A percentile compares a stretch with the other conserved stretches of the same genome.
Conservation (phyloP, 2,113 vertebrate genomes). For the Microtus ochrogaster region DNA sequence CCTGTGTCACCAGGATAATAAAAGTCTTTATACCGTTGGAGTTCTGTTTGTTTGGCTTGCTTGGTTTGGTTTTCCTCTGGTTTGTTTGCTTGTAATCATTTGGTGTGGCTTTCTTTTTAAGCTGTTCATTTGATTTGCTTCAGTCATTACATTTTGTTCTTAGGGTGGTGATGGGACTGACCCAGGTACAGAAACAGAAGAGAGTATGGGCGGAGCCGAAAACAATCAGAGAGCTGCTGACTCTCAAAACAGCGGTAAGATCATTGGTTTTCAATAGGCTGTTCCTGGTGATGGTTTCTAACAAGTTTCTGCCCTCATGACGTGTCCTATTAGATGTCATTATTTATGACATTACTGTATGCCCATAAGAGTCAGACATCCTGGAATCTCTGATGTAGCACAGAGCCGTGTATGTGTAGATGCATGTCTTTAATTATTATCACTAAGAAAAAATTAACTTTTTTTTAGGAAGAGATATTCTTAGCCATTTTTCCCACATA, state of each 20-base stretch:
- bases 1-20: not conserved
- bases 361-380: not conserved
- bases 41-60: not conserved
- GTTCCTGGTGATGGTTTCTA: not conserved
- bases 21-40: not conserved
- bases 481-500: not conserved
- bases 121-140: conserved; percentile 23
- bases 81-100: conserved; percentile 13
- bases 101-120: not conserved
- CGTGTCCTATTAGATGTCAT: not conserved
- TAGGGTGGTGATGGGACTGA: conserved; percentile 95
- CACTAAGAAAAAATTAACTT: not conserved
- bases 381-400: not conserved
- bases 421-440: not conserved
- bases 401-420: not conserved
- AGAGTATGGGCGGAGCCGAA: conserved; percentile 94
- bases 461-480: not conserved
- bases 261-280: not conserved
- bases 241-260: conserved; percentile 93
- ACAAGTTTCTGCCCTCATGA: not conserved
- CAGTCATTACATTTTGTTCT: conserved; percentile 42
- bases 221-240: conserved; percentile 94
- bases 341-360: not conserved
- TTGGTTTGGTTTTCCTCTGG: conserved; percentile 14
- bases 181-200: conserved; percentile 96